phyloP scores from a whole-genome alignment of 2,888 invertebrate genomes.

The Nomada hirtipes region DNA sequence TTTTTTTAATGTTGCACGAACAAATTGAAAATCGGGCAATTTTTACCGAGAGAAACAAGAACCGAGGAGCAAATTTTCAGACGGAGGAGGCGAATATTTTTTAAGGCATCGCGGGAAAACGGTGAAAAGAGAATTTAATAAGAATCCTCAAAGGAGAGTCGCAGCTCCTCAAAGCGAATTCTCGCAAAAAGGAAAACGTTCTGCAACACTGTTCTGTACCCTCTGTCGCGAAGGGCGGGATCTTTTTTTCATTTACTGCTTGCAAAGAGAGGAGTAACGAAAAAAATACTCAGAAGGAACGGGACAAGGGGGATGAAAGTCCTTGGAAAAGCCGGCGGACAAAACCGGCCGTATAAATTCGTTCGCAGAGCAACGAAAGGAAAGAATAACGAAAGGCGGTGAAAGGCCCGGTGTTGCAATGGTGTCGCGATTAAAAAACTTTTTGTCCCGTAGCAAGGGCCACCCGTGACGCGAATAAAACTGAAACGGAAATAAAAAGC shows the following conservation, averaged over 20 bases:
- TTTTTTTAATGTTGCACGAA: no score
- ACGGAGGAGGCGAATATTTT: not conserved
- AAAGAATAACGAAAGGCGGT: not conserved
- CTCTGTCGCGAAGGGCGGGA: not conserved
- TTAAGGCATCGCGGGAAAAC: not conserved
- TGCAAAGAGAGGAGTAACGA: not conserved
- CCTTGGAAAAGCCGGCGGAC: not conserved
- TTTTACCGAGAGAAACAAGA: no score
- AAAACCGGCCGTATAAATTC: not conserved
- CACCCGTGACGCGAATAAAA: not conserved
- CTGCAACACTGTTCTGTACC: not conserved
- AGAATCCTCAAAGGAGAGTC: not conserved
- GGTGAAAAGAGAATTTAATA: not conserved
- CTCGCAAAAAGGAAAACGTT: not conserved
- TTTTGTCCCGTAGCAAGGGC: not conserved
- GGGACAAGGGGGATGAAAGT: not conserved
- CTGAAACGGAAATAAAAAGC: slow-evolving; percentile 8
- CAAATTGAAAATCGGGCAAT: no score
- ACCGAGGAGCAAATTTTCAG: not conserved
- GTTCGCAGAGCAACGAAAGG: not conserved
- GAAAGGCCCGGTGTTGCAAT: not conserved
- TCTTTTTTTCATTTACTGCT: not conserved
- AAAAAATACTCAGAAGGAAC: not conserved
- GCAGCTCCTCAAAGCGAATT: not conserved
- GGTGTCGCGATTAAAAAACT: slow-evolving; percentile 27